Evolutionary conservation across 2,797 vertebrate genomes (phyloP), one percentile per base, ranked within the genome.

Genomic region (Hydrolagus colliei): DNA sequence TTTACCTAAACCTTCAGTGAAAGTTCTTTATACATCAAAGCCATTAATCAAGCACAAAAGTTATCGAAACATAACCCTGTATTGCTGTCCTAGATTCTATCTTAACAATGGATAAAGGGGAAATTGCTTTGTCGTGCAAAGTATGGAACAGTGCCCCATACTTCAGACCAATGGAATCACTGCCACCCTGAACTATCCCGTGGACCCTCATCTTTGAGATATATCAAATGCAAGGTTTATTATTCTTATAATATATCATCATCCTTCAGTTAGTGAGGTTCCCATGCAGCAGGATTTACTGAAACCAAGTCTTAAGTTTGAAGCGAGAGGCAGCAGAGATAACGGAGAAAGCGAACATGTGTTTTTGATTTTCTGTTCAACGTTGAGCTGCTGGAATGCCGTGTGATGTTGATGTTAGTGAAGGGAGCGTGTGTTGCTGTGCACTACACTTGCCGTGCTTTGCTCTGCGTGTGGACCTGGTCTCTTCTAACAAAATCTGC

Each of bases 401-500:
- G 67, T 65, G 67, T 71, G 75, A 61, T 77, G 79, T 41, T 41
- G 32, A 71, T 35, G 11, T 9, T 20, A 20, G 18, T 71, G 11
- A 71, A 84, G 4, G 65, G 41, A 41, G 67, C 4, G 10, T 68
- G 10, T 68, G 14, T 13, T 68, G 52, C n/a, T 13, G 63, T 32
- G 65, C 27, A 27, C 27, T 18, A 1, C 27, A 82, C 16, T 27
- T 27, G 27, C 27, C 10, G 79, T 18, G 14, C 4, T 9, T 68
- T 84, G 65, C 65, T 52, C 1, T 71, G 10, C 65, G 6, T 41
- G 52, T 71, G 65, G 35, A 84, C 71, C 65, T 7, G 35, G 71
- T 52, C 79, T 71, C 16, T 61, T 35, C 52, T 18, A 41, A n/a
- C 65, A 68, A 84, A 27, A 84, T 35, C 79, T 84, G 79, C 65